Evolutionary conservation across 2,797 vertebrate species (phyloP), one percentile per base, ranked within the genome.

Genomic region (Danio choprae): DNA sequence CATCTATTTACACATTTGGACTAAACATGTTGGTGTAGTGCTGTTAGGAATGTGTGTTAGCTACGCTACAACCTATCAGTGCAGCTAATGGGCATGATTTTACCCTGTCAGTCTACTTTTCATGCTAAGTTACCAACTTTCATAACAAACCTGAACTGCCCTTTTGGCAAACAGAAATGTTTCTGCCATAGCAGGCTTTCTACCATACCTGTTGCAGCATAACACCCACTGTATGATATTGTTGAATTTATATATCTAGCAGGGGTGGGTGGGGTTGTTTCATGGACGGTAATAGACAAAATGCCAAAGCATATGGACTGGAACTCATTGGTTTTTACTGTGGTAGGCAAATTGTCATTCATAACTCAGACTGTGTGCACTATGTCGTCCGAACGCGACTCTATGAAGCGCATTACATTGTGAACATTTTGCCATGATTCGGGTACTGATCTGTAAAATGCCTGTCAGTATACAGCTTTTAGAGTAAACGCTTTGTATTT

Each of bases 81-180:
- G 91, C 91, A 92, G 92, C 92, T 92, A 88, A 87, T 80, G 88
- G 89, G 86, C 86, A 77, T 65, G 78, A 64, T 77, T 84, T 77
- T 41, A 84, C 83, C 80, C 74, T 81, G 79, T 74, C 81, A 81
- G 67, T 62, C 36, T 67, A 56, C 78, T 79, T 82, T 79, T 72
- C 51, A 67, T 55, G 18, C 77, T 83, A 80, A 84, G 46, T 71
- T 82, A 79, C 72, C 83, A 84, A 80, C 85, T 89, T 80, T 63
- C 74, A 56, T 74, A 79, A 60, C 75, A 76, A 84, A 84, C 29
- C 71, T 84, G 74, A 85, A 82, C 80, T 62, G 38, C 77, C 80
- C 80, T 84, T 84, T 74, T 75, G 83, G 72, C 65, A 59, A 79
- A 56, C 48, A 65, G 50, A 58, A 71, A 77, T 71, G 82, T 43